These are phyloP conservation scores for Falcaria lacertinaria DNA, from an alignment of 2,888 invertebrate species.

Conservation along the genomic window DNA sequence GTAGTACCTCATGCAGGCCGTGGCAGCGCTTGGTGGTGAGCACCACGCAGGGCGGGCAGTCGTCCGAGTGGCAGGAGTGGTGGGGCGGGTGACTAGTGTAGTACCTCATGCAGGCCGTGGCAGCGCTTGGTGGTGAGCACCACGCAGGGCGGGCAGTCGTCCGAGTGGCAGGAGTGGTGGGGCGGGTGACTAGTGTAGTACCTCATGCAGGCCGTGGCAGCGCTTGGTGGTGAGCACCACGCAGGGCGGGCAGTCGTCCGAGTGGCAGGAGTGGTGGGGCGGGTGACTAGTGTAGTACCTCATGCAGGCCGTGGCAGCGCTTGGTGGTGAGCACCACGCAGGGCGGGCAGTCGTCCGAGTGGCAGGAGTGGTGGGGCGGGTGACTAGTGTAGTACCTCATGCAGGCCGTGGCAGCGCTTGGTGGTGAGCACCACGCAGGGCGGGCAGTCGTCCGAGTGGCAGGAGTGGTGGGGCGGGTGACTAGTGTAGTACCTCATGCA, in stretches of 20 bases:
- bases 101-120: slow-evolving; percentile 83
- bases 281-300: slow-evolving; percentile 81
- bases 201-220: slow-evolving; percentile 82
- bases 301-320: slow-evolving; percentile 88
- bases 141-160: slow-evolving; percentile 87
- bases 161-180: slow-evolving; percentile 60
- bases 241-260: slow-evolving; percentile 51
- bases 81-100: slow-evolving; percentile 88
- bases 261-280: slow-evolving; percentile 89
- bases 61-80: slow-evolving; percentile 87
- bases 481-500: slow-evolving; percentile 79
- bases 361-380: slow-evolving; percentile 44
- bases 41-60: slow-evolving; percentile 82
- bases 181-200: slow-evolving; percentile 84
- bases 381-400: slow-evolving; percentile 92
- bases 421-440: slow-evolving; percentile 85
- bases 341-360: slow-evolving; percentile 85
- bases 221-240: slow-evolving; percentile 87
- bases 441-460: slow-evolving; percentile 81
- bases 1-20: slow-evolving; percentile 84
- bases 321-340: slow-evolving; percentile 90
- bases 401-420: slow-evolving; percentile 68
- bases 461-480: slow-evolving; percentile 88
- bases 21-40: slow-evolving; percentile 92
- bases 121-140: slow-evolving; percentile 85